Evolutionary conservation across 2,888 invertebrate genomes (phyloP).

Genomic region (Cremastinae sp.): DNA sequence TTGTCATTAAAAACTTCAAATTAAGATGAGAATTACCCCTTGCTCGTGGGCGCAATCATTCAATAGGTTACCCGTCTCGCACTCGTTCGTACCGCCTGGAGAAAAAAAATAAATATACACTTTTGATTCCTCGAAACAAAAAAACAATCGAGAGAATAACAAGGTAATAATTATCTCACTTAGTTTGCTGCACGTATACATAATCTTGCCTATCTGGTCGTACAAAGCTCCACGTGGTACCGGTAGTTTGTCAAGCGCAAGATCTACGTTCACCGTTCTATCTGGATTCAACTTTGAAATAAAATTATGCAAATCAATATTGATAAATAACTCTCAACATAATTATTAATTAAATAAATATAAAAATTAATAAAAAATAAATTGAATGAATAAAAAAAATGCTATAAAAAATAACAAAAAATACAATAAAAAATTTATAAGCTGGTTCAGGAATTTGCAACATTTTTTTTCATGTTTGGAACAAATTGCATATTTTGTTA

Average conservation of each 20-base stretch:
- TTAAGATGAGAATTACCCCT: constrained; percentile 47
- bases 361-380: no score
- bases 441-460: no score
- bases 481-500: no score
- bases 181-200: constrained; percentile 44
- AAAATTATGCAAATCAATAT: not conserved
- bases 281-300: constrained; percentile 42
- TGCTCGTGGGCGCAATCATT: constrained; percentile 33
- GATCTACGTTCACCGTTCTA: constrained; percentile 36
- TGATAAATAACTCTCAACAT: no score
- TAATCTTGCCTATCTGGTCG: constrained; percentile 27
- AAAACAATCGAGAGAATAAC: not conserved
- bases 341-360: no score
- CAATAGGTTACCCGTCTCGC: constrained; percentile 51
- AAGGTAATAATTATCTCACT: constrained; percentile 30
- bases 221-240: constrained; percentile 13
- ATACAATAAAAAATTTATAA: no score
- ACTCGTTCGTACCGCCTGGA: constrained; percentile 48
- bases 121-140: not conserved
- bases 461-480: no score
- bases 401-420: no score
- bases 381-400: no score
- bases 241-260: constrained; percentile 46
- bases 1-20: no score
- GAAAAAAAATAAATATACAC: not conserved